phyloP scores from a whole-genome alignment of 2,113 vertebrate species.

The Pimephales promelas region DNA sequence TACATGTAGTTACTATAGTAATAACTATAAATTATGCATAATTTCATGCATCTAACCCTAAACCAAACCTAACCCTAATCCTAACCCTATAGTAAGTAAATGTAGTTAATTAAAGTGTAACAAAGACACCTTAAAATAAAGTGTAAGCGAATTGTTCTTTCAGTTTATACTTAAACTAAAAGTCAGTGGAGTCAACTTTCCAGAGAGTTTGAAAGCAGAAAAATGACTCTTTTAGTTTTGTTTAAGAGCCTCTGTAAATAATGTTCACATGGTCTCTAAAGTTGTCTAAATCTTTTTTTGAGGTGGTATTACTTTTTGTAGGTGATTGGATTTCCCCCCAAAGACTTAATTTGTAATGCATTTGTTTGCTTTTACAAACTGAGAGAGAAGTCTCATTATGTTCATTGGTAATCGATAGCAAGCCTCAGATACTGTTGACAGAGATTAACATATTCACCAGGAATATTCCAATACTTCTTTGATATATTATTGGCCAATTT shows the following conservation, averaged over 20 bases:
- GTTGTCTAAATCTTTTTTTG: neutral
- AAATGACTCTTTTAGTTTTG: too few relatives aligned
- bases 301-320: neutral
- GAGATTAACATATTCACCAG: neutral
- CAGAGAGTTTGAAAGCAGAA: neutral
- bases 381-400: neutral
- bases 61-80: too few relatives aligned
- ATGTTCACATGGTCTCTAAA: too few relatives aligned
- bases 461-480: neutral
- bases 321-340: neutral
- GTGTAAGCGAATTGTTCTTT: neutral
- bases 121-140: too few relatives aligned
- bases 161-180: neutral
- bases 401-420: neutral
- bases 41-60: too few relatives aligned
- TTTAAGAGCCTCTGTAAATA: too few relatives aligned
- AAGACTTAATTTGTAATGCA: neutral
- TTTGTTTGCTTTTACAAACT: slow-evolving; percentile 3
- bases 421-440: neutral
- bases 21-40: too few relatives aligned
- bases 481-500: neutral
- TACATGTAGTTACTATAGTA: too few relatives aligned
- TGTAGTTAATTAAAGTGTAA: too few relatives aligned
- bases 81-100: too few relatives aligned
- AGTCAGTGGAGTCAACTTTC: neutral